Evolutionary conservation across 2,113 vertebrate species (phyloP).

Genomic region (Brachypodius melanocephalos): DNA sequence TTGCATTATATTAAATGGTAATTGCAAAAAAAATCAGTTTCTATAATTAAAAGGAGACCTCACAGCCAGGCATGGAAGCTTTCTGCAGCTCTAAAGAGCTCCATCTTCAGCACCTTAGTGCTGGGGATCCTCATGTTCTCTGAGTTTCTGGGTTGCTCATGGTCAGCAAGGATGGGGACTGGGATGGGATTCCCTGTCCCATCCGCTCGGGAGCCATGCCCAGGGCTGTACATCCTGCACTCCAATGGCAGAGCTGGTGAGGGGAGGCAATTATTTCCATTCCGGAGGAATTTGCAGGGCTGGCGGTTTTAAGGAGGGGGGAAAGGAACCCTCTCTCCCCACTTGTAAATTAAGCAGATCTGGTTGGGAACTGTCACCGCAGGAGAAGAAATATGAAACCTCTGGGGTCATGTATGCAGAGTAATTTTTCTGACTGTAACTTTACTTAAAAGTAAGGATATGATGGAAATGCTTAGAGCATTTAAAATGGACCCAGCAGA

Average conservation of each 20-base stretch:
- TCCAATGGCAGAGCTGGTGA: background rate
- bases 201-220: accelerated
- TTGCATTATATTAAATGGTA: background rate
- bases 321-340: constrained; percentile 33
- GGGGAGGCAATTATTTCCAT: background rate
- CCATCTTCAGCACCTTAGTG: background rate
- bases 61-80: background rate
- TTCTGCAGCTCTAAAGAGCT: background rate
- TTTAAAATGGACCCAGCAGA: constrained; percentile 58
- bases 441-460: constrained; percentile 69
- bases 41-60: constrained; percentile 10
- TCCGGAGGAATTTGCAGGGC: constrained; percentile 43
- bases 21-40: background rate
- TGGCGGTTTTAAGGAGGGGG: constrained; percentile 4
- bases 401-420: constrained; percentile 55
- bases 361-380: constrained; percentile 22
- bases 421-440: constrained; percentile 69
- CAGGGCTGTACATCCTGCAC: background rate
- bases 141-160: accelerated
- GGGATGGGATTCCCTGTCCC: background rate
- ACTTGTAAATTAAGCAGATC: constrained; percentile 59
- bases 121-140: background rate
- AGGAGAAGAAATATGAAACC: constrained; percentile 56
- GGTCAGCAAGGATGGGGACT: background rate
- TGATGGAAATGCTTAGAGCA: constrained; percentile 62